Conservation (phyloP, 1,140 invertebrate species). For the Drosophila baimaii region DNA sequence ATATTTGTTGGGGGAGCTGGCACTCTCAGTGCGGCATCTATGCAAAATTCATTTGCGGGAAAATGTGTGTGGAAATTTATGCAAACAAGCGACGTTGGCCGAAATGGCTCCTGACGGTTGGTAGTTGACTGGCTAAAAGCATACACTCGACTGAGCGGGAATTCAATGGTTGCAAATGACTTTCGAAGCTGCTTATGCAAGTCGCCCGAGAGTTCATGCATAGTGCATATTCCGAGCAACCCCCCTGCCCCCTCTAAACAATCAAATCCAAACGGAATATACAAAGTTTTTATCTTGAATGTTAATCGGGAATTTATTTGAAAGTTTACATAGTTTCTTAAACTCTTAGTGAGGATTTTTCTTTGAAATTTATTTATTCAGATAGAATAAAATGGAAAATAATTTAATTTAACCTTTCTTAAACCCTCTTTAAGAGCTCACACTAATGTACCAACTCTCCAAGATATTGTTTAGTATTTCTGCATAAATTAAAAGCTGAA, state of each 20-base stretch:
- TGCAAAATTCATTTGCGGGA: conserved; percentile 39
- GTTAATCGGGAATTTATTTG: background rate
- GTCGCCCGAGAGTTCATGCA: background rate
- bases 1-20: background rate
- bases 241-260: background rate
- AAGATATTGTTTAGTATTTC: background rate
- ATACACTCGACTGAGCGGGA: conserved; percentile 19
- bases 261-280: conserved; percentile 5
- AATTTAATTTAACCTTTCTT: background rate
- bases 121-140: conserved; percentile 5
- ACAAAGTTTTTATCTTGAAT: conserved; percentile 3
- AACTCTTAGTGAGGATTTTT: too few species aligned
- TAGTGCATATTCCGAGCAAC: conserved; percentile 2
- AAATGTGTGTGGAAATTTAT: conserved; percentile 45
- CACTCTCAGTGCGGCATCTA: conserved; percentile 9
- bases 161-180: conserved; percentile 43
- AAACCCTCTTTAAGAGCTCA: background rate
- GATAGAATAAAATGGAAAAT: background rate
- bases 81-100: conserved; percentile 33
- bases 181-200: conserved; percentile 23
- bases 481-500: conserved; percentile 12
- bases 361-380: too few species aligned
- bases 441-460: background rate
- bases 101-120: conserved; percentile 25
- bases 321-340: background rate